Base-by-base conservation (phyloP, 1,140 invertebrate species). In the Harpegnathos saltator region DNA sequence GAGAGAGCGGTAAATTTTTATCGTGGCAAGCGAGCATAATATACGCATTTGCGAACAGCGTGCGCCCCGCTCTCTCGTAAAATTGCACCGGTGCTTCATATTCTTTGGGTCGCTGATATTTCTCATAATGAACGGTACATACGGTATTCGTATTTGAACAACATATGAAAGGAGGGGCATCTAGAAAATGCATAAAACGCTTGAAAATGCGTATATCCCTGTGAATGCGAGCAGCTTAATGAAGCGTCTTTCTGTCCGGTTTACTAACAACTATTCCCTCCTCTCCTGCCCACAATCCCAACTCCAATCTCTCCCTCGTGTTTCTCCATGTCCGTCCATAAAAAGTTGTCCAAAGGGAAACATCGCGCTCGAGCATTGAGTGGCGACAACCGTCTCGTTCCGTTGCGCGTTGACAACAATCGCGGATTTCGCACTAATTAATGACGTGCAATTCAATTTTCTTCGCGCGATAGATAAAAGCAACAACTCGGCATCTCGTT, bases 91-190 rank as follows among this genome's bases (percentile, higher is more conserved):
- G 59, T 14, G 65, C 75, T 80, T 78, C 29, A 69, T 78, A 69
- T 54, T 22, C 52, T 78, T 80, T 58, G 12, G 52, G 7, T 14
- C n/a, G 75, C 33, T 80, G 75, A 80, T 80, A 71, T 58, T 80
- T 80, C 50, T 80, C 75, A 80, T 71, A 69, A 80, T 80, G 75
- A 80, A 80, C 65, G 58, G 65, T 69, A 58, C 75, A 69, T 78
- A 78, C n/a, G 19, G 38, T 14, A n/a, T n/a, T n/a, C 12, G 52
- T 71, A 80, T 80, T 80, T 71, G 33, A 80, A 66, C 73, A 65
- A 69, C 65, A 59, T 71, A 69, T 69, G 33, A 71, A 80, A 80
- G 17, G 9, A 26, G 2, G n/a, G n/a, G 17, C 52, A 59, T 50
- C 11, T 56, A 33, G 33, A 44, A 58, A 69, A 80, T 69, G 65